Conservation (phyloP, 1,140 invertebrate species). For the Drosophila bipectinata region DNA sequence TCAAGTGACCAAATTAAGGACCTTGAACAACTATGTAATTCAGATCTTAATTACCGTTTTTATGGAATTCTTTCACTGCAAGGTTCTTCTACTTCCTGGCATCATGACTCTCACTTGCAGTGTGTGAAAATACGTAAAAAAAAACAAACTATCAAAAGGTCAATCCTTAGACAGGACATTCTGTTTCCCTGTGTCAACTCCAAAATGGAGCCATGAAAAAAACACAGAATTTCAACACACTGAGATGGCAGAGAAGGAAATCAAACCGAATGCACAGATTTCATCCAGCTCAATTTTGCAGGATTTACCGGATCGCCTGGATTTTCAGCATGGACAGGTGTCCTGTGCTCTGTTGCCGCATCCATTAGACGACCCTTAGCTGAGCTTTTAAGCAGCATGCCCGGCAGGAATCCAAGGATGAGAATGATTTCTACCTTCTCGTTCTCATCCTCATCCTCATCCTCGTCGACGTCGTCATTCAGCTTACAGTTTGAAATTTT, state of each 20-base stretch:
- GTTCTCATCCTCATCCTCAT: no score
- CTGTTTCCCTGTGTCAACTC: slow-evolving; percentile 9
- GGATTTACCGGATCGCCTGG: slow-evolving; percentile 34
- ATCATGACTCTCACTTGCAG: background rate
- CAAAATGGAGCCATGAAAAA: slow-evolving; percentile 9
- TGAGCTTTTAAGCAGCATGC: slow-evolving; percentile 57
- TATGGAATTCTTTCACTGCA: background rate
- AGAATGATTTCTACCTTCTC: background rate
- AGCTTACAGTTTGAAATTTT: slow-evolving; percentile 42
- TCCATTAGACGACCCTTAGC: slow-evolving; percentile 47
- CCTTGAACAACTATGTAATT: background rate
- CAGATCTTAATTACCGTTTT: slow-evolving; percentile 21
- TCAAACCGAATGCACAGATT: slow-evolving; percentile 40
- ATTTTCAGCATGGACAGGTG: slow-evolving; percentile 25
- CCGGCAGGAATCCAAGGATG: slow-evolving; percentile 13
- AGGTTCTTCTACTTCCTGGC: background rate
- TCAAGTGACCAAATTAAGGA: background rate
- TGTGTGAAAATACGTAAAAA: slow-evolving; percentile 25
- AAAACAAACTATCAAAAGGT: slow-evolving; percentile 38
- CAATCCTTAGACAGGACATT: slow-evolving; percentile 16
- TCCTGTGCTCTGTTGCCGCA: slow-evolving; percentile 24
- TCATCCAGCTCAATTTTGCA: slow-evolving; percentile 46
- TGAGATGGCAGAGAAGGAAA: slow-evolving; percentile 10
- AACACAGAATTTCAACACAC: slow-evolving; percentile 54
- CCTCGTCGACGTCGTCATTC: background rate